Percentiles rank a stretch among this genome's conserved stretches.
These are phyloP conservation scores for Lanius ludovicianus DNA, from an alignment of 2,113 vertebrate species.

Conservation along the genomic window DNA sequence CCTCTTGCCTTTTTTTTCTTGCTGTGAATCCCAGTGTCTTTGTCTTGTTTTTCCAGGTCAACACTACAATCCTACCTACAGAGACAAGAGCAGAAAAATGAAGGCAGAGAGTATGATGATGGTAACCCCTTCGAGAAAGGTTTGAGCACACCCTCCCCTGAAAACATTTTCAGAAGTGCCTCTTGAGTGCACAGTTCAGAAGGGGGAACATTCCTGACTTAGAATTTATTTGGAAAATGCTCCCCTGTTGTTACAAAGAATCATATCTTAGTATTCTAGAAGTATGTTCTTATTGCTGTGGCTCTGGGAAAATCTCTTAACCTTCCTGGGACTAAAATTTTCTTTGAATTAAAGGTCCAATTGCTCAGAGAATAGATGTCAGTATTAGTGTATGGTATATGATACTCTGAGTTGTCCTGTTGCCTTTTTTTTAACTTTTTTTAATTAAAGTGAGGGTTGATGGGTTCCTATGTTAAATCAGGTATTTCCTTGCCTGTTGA, in stretches of 20 bases:
- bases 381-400: background rate
- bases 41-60: conserved; percentile 74
- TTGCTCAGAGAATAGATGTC: background rate
- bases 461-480: background rate
- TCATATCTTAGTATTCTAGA: background rate
- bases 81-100: conserved; percentile 75
- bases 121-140: conserved; percentile 87
- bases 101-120: conserved; percentile 2
- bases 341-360: background rate
- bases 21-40: background rate
- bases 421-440: too few species aligned
- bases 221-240: background rate
- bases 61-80: conserved; percentile 90
- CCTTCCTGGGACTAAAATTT: background rate
- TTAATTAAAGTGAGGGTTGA: background rate
- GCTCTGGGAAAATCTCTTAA: background rate
- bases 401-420: background rate
- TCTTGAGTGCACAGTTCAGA: background rate
- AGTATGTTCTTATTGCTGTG: background rate
- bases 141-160: conserved; percentile 20
- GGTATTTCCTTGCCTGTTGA: background rate
- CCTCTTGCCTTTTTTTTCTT: background rate
- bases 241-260: background rate
- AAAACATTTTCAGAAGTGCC: background rate
- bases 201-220: background rate